Conservation (phyloP, 1,140 invertebrate genomes). For the Diploscapter pachys region DNA sequence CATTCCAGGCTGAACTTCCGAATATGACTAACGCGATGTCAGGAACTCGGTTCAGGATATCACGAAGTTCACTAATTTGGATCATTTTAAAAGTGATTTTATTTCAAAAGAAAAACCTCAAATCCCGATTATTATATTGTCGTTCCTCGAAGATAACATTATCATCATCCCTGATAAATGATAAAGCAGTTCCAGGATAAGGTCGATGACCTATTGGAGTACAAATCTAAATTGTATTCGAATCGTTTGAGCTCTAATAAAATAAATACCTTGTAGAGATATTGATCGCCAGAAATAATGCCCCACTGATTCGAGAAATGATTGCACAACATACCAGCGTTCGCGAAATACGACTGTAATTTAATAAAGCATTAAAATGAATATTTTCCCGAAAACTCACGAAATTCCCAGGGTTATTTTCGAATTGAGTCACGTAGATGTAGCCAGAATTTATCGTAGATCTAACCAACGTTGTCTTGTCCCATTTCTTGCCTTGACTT, state of each 20-base stretch:
- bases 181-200: slow-evolving; percentile 55
- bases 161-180: slow-evolving; percentile 54
- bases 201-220: slow-evolving; percentile 59
- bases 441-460: slow-evolving; percentile 58
- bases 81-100: background rate
- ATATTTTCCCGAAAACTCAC: slow-evolving; percentile 32
- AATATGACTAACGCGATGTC: slow-evolving; percentile 58
- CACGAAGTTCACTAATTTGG: slow-evolving; percentile 42
- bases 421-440: slow-evolving; percentile 58
- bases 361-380: background rate
- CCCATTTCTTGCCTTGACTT: slow-evolving; percentile 47
- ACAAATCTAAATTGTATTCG: slow-evolving; percentile 38
- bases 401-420: slow-evolving; percentile 59
- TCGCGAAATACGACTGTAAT: slow-evolving; percentile 55
- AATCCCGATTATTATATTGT: slow-evolving; percentile 56
- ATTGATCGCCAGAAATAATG: slow-evolving; percentile 59
- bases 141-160: slow-evolving; percentile 52
- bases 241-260: background rate
- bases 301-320: slow-evolving; percentile 58
- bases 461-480: slow-evolving; percentile 57
- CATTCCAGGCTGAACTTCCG: slow-evolving; percentile 58
- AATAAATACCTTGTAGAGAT: slow-evolving; percentile 43
- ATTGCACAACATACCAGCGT: slow-evolving; percentile 54
- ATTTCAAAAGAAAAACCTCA: slow-evolving; percentile 40
- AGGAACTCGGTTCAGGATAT: slow-evolving; percentile 55